Base-by-base conservation (phyloP, 2,113 vertebrate genomes). In the Probosciger aterrimus region DNA sequence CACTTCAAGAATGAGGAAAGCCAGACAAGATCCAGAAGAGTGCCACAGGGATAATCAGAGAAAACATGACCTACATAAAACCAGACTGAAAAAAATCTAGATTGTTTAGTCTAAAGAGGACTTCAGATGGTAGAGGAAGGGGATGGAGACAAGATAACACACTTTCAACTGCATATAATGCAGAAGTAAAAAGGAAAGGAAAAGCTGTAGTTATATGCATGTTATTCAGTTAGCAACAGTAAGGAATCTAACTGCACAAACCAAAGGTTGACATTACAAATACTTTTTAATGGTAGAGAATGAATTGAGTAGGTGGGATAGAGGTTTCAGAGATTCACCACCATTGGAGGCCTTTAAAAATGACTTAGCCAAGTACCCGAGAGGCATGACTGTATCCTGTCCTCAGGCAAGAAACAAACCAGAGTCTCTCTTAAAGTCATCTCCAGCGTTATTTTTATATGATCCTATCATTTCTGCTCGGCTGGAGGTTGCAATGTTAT, bases 391-490 rank as follows among this genome's bases (percentile, higher is more conserved):
- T 19, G 14, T 7, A 63, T 43, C 55, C 19, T 77, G 30, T 78
- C 88, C 88, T 91, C 57, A 47, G 77, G 91, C 88, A 75, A 84
- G 52, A 71, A 91, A 68, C 0, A 0, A 91, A 84, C 11, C 50
- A 35, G 14, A 88, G 27, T 81, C 8, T n/a, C 68, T 86, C 76
- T 60, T 10, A 39, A 59, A 94, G 59, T 30, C 76, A 68, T 93
- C 86, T 82, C 77, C 80, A 86, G 83, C 68, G 78, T 75, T 95
- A 73, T 89, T 92, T 96, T 82, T 93, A 43, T 71, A 85, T 22
- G 65, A 92, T 65, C 41, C 77, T 90, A 82, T 95, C 27, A 85
- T 43, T 95, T 95, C 90, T 96, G 84, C 87, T 91, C 64, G 89
- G 81, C 78, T 92, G 90, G 41, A 92, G 67, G 70, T 69, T 76